phyloP scores from a whole-genome alignment of 2,113 vertebrate species.

The Festucalex cinctus region DNA sequence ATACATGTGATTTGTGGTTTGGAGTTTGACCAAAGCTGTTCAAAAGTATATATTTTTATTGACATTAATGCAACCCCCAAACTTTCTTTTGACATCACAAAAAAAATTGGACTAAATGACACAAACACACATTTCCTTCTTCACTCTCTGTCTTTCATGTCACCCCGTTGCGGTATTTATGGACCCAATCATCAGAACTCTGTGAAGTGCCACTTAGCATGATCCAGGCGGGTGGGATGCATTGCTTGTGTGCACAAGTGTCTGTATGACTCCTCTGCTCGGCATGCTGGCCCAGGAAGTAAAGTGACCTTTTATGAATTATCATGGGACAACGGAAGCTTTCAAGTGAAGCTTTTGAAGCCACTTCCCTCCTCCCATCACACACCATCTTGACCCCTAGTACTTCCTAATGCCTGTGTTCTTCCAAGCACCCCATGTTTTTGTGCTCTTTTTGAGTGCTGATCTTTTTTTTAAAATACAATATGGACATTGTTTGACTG shows the following conservation, averaged over 20 bases:
- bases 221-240: background rate
- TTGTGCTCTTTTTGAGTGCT: conserved; percentile 4
- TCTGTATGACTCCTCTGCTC: conserved; percentile 29
- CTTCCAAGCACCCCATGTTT: conserved; percentile 23
- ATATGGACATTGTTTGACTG: conserved; percentile 14
- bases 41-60: background rate
- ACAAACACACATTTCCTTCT: background rate
- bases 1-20: background rate
- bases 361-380: conserved; percentile 14
- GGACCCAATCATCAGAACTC: conserved; percentile 18
- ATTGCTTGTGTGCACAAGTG: background rate
- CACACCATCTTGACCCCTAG: conserved; percentile 8
- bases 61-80: background rate
- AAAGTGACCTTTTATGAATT: conserved; percentile 66
- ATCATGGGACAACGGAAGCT: conserved; percentile 61
- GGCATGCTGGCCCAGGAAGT: conserved; percentile 29
- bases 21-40: background rate
- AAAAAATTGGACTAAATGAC: background rate
- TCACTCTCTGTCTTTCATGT: conserved; percentile 20
- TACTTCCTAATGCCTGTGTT: conserved; percentile 7
- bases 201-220: background rate
- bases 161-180: conserved; percentile 41
- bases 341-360: conserved; percentile 45
- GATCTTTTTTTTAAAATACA: conserved; percentile 20
- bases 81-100: background rate